A percentile compares a stretch with the other conserved stretches of the same genome.
Evolutionary conservation across 2,113 vertebrate genomes (phyloP).

Genomic region (Ptyas mucosa): DNA sequence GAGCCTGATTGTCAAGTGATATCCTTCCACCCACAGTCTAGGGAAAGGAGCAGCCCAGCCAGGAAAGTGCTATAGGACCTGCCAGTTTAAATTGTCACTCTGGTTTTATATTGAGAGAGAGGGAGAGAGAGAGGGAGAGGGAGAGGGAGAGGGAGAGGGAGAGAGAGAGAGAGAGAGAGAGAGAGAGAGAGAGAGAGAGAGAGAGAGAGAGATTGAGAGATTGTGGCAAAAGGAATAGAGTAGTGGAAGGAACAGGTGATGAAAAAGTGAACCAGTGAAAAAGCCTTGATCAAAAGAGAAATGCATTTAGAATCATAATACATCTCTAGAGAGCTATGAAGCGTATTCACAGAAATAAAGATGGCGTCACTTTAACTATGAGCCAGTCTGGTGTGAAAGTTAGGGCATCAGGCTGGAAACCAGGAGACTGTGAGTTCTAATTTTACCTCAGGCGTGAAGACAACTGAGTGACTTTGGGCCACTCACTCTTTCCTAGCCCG

Average conservation of each 20-base stretch:
- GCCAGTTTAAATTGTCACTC: not conserved
- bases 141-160: too few relatives aligned
- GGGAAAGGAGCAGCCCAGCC: not conserved
- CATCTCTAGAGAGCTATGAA: not conserved
- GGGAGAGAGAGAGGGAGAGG: too few relatives aligned
- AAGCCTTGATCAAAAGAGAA: not conserved
- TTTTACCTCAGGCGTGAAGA: not conserved
- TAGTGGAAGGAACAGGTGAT: not conserved
- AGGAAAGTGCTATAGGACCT: not conserved
- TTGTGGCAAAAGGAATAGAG: not conserved
- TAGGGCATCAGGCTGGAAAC: not conserved
- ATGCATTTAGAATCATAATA: not conserved
- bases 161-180: too few relatives aligned
- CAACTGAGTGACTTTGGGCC: not conserved
- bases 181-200: not conserved
- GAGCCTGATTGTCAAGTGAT: not conserved
- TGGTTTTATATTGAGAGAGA: not conserved
- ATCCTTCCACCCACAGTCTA: not conserved
- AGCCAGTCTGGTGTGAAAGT: not conserved
- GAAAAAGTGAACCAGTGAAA: not conserved
- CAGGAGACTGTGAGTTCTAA: not conserved
- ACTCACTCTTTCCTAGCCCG: not conserved
- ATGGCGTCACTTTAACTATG: not conserved
- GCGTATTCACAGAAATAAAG: not conserved
- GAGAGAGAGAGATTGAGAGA: too few relatives aligned